Conservation (phyloP, 35 echinoderm and acorn worm genomes). For the Apostichopus japonicus region DNA sequence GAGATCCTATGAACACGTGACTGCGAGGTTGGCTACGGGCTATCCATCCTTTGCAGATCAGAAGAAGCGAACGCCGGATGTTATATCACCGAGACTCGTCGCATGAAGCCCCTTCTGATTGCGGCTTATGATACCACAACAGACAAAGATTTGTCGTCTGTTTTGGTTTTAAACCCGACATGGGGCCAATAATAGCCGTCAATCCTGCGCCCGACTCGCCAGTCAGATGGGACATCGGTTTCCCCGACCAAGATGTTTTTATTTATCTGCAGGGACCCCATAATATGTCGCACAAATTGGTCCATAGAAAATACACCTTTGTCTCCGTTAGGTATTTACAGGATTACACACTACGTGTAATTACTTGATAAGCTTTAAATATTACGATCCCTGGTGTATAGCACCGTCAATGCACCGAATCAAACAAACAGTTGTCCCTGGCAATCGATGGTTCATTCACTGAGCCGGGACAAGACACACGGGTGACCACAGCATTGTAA, state of each 20-base stretch:
- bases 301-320: not conserved
- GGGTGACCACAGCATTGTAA: not conserved
- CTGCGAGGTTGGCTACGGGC: too few species aligned
- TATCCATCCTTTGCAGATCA: too few species aligned
- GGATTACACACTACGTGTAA: not conserved
- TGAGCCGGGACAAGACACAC: not conserved
- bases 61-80: too few species aligned
- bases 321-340: not conserved
- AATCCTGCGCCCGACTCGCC: not conserved
- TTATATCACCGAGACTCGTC: too few species aligned
- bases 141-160: too few species aligned
- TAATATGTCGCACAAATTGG: constrained; percentile 27
- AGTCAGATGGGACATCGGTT: not conserved
- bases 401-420: not conserved
- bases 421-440: not conserved
- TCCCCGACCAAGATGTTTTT: not conserved
- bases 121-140: too few species aligned
- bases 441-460: not conserved
- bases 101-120: too few species aligned
- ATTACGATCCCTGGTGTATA: not conserved
- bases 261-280: not conserved
- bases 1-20: too few species aligned
- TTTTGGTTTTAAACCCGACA: not conserved
- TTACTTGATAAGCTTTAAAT: constrained; percentile 18
- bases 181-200: not conserved